These are phyloP conservation scores for Brachynemurus nebulosus DNA, from an alignment of 2,888 invertebrate genomes.

Conservation along the genomic window DNA sequence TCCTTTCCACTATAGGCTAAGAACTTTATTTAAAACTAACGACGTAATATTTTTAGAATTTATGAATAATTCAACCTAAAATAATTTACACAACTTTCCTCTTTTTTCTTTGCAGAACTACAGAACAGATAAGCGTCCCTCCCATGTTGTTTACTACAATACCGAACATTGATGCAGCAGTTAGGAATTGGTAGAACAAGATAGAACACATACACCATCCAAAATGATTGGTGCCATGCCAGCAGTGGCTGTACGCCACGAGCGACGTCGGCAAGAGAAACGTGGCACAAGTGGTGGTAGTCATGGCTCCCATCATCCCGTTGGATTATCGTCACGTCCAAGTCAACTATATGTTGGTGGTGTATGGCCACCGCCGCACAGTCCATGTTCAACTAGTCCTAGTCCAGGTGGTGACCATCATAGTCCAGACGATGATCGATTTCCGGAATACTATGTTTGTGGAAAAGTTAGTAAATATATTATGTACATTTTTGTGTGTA, in stretches of 20 bases:
- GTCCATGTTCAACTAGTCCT: conserved; percentile 47
- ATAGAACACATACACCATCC: conserved; percentile 17
- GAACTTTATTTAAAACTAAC: too few species aligned
- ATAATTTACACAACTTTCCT: too few species aligned
- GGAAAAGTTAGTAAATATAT: conserved; percentile 44
- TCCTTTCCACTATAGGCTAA: too few species aligned
- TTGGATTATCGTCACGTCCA: conserved; percentile 45
- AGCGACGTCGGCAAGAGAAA: conserved; percentile 60
- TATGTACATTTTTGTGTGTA: not conserved
- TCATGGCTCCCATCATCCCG: conserved; percentile 32
- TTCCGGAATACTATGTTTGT: conserved; percentile 56
- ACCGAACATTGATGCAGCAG: too few species aligned
- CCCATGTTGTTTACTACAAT: too few species aligned
- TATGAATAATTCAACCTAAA: too few species aligned
- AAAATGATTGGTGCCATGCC: conserved; percentile 81
- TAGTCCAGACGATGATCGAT: conserved; percentile 32
- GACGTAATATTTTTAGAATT: too few species aligned
- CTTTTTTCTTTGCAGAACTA: too few species aligned
- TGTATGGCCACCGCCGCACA: conserved; percentile 39
- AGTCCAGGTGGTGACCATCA: conserved; percentile 41
- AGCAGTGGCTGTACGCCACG: conserved; percentile 72
- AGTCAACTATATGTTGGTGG: conserved; percentile 54
- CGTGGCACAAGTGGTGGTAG: conserved; percentile 25
- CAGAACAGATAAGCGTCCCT: too few species aligned
- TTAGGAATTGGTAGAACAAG: too few species aligned